Evolutionary conservation across 2,113 vertebrate genomes (phyloP).

Genomic region (Bufo gargarizans): DNA sequence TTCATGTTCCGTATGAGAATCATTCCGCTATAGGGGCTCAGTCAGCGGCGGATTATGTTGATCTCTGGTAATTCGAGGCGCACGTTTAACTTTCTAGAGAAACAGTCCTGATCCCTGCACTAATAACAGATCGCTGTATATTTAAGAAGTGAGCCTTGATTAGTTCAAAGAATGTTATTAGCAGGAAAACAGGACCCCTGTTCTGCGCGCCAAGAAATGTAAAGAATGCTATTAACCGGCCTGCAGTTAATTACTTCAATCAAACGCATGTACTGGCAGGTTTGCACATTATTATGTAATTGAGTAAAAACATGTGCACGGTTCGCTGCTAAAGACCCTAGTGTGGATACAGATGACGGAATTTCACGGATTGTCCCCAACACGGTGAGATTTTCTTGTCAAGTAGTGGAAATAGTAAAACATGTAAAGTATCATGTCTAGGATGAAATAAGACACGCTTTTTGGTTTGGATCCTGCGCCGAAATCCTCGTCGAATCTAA

Average conservation of each 20-base stretch:
- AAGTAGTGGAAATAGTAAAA: no score
- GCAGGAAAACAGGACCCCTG: conserved; percentile 14
- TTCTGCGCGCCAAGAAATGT: conserved; percentile 4
- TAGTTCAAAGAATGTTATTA: conserved; percentile 55
- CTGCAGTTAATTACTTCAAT: conserved; percentile 43
- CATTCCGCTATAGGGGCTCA: background rate
- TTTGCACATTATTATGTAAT: conserved; percentile 46
- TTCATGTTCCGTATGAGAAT: background rate
- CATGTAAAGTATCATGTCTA: no score
- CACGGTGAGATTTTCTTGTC: no score
- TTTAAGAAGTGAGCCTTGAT: conserved; percentile 45
- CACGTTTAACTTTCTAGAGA: conserved; percentile 14
- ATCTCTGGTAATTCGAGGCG: background rate
- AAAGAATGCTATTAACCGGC: conserved; percentile 46
- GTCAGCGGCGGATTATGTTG: background rate
- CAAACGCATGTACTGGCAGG: conserved; percentile 43
- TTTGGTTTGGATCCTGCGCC: no score
- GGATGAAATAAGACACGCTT: no score
- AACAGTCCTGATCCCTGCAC: background rate
- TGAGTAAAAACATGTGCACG: conserved; percentile 12
- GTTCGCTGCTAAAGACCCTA: background rate
- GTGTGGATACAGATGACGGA: background rate
- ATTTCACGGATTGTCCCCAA: background rate
- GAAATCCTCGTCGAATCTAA: no score
- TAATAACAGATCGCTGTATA: conserved; percentile 39